Conservation (phyloP, 1,140 invertebrate genomes). For the Drosophila virilis region DNA sequence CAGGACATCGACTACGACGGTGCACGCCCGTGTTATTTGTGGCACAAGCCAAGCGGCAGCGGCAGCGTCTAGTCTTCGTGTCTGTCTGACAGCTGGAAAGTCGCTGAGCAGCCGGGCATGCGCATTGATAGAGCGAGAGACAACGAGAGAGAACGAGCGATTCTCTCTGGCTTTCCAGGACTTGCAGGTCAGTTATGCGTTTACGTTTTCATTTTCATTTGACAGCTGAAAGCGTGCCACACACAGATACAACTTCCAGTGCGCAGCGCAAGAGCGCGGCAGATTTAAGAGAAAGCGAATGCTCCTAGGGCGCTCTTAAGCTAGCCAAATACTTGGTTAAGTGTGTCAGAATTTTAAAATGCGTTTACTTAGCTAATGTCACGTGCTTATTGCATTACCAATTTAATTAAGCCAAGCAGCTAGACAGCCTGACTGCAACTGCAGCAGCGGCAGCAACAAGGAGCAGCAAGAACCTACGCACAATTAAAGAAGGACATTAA, state of each 20-base stretch:
- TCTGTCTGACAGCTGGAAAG: conserved; percentile 56
- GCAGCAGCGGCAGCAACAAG: neutral
- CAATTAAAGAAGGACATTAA: conserved; percentile 23
- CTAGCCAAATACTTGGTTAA: conserved; percentile 12
- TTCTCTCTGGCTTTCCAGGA: conserved; percentile 28
- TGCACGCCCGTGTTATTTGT: conserved; percentile 45
- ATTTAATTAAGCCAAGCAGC: conserved; percentile 41
- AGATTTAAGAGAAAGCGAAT: conserved; percentile 33
- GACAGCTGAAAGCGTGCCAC: conserved; percentile 38
- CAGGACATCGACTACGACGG: conserved; percentile 21
- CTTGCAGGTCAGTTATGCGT: conserved; percentile 54
- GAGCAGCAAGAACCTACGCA: neutral
- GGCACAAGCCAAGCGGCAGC: conserved; percentile 1
- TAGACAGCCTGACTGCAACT: conserved; percentile 15
- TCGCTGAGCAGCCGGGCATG: conserved; percentile 32
- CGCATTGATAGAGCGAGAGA: conserved; percentile 18
- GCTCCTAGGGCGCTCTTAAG: conserved; percentile 32
- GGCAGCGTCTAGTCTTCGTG: conserved; percentile 40
- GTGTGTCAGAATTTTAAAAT: conserved; percentile 72
- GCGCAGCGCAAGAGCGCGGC: conserved; percentile 20
- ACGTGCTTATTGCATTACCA: conserved; percentile 63
- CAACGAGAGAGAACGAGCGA: conserved; percentile 3
- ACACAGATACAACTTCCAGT: conserved; percentile 40
- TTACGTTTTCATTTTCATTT: conserved; percentile 32
- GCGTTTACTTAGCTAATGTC: conserved; percentile 63